Base-by-base conservation (phyloP, 2,797 vertebrate genomes). In the Myiotriccus ornatus region DNA sequence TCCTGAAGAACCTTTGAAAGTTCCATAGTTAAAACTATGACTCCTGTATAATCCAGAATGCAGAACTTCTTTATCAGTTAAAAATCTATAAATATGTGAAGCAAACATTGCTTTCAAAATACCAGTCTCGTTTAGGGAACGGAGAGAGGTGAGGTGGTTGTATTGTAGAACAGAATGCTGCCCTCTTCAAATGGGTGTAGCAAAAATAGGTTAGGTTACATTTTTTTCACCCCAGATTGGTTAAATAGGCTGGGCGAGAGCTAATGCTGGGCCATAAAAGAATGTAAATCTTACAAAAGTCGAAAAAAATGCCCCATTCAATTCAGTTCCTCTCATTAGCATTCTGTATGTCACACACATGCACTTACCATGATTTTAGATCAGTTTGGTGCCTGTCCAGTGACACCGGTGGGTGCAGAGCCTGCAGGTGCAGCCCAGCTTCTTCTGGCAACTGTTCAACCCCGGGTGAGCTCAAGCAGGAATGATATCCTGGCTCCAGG, bases 261-360 rank as follows among this genome's bases (percentile, higher is more conserved):
- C 43, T 79, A 21, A 21, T 24, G 20, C 28, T 63, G 64, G 49
- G 24, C 22, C 5, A 46, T 60, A 32, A 65, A 73, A 59, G 37
- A 35, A 46, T 24, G 0, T 22, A 19, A 65, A 6, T 37, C 19
- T 46, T 86, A 4, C 0, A 27, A 63, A 69, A 43, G 8, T 30
- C 0, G 6, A 20, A 56, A 46, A 19, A 8, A 56, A 28, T 0
- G 16, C 2, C 3, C 8, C 2, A 0, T 43, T n/a, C 7, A 32
- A 0, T 55, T 83, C 19, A 68, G 0, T 6, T 5, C 7, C 3
- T 68, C 3, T 47, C 1, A 0, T 67, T 70, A 57, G 12, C 17
- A 3, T 56, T 74, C 8, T 50, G 5, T 57, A 0, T 59, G 15
- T 27, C 25, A 4, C 21, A 3, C 12, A 10, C 7, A 0, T 8